phyloP scores from a whole-genome alignment of 2,888 invertebrate genomes.

The Amphipyra berbera region DNA sequence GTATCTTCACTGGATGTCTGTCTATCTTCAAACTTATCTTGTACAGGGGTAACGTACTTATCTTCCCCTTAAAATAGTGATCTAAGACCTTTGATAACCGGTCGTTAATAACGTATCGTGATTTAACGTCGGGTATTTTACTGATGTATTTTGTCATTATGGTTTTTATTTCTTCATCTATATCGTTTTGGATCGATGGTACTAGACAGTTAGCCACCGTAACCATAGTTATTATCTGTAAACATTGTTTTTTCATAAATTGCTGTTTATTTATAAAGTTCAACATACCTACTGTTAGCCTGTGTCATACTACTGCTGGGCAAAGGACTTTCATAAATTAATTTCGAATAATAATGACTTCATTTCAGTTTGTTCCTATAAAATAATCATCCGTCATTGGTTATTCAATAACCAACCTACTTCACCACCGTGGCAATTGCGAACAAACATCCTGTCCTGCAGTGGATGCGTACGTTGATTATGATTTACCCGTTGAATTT shows the following conservation, averaged over 20 bases:
- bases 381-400: too few species aligned
- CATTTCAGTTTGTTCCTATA: too few species aligned
- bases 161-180: slow-evolving; percentile 65
- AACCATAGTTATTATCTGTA: slow-evolving; percentile 56
- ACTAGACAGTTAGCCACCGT: slow-evolving; percentile 59
- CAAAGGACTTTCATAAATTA: too few species aligned
- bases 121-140: slow-evolving; percentile 73
- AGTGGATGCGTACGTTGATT: too few species aligned
- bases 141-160: slow-evolving; percentile 71
- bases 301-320: too few species aligned
- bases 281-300: too few species aligned
- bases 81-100: slow-evolving; percentile 74
- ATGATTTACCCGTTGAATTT: too few species aligned
- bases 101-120: slow-evolving; percentile 76
- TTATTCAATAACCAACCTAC: too few species aligned
- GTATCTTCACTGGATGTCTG: slow-evolving; percentile 79
- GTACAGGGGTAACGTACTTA: slow-evolving; percentile 78
- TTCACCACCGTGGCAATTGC: too few species aligned
- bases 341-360: too few species aligned
- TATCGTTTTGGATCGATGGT: slow-evolving; percentile 48
- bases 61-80: slow-evolving; percentile 73
- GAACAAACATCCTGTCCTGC: too few species aligned
- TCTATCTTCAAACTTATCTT: slow-evolving; percentile 79
- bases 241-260: background rate
- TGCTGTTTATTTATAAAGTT: too few species aligned